Percentiles rank a stretch among this genome's conserved stretches.
phyloP scores from a whole-genome alignment of 2,888 invertebrate species.

The Cantharis nigra region DNA sequence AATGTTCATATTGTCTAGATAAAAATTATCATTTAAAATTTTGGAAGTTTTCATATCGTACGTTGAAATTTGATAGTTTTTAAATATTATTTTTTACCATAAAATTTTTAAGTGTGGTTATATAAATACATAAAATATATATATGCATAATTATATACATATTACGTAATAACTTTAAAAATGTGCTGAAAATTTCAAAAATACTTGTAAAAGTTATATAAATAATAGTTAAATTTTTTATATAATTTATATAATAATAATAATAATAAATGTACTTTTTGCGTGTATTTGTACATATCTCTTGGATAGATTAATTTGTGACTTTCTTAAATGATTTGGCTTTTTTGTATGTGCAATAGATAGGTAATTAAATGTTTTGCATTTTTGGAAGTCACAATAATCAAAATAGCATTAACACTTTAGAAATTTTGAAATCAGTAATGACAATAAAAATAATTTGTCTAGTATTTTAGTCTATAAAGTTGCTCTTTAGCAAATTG shows the following conservation, averaged over 20 bases:
- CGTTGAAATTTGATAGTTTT: slow-evolving; percentile 13
- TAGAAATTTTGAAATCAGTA: slow-evolving; percentile 30
- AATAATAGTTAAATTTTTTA: slow-evolving; percentile 52
- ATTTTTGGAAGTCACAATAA: slow-evolving; percentile 20
- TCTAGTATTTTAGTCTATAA: slow-evolving; percentile 10
- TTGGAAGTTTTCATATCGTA: slow-evolving; percentile 8
- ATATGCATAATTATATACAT: slow-evolving; percentile 24
- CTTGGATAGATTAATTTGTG: slow-evolving; percentile 16
- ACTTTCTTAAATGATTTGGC: slow-evolving; percentile 23
- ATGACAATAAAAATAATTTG: slow-evolving; percentile 34
- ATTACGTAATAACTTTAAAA: slow-evolving; percentile 26
- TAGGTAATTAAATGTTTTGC: slow-evolving; percentile 9
- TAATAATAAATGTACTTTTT: slow-evolving; percentile 50
- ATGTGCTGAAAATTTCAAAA: slow-evolving; percentile 30
- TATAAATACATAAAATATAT: slow-evolving; percentile 12
- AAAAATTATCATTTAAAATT: slow-evolving; percentile 10
- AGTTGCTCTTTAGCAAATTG: not conserved
- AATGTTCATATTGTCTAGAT: slow-evolving; percentile 20
- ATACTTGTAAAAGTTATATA: slow-evolving; percentile 39
- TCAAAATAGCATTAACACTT: slow-evolving; percentile 13
- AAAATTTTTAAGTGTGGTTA: slow-evolving; percentile 26
- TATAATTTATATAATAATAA: slow-evolving; percentile 51
- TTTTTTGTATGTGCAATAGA: slow-evolving; percentile 19
- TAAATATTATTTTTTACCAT: slow-evolving; percentile 17
- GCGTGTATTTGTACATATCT: slow-evolving; percentile 48